phyloP scores from a whole-genome alignment of 2,888 invertebrate genomes.

The Ennomos fuscantarius region DNA sequence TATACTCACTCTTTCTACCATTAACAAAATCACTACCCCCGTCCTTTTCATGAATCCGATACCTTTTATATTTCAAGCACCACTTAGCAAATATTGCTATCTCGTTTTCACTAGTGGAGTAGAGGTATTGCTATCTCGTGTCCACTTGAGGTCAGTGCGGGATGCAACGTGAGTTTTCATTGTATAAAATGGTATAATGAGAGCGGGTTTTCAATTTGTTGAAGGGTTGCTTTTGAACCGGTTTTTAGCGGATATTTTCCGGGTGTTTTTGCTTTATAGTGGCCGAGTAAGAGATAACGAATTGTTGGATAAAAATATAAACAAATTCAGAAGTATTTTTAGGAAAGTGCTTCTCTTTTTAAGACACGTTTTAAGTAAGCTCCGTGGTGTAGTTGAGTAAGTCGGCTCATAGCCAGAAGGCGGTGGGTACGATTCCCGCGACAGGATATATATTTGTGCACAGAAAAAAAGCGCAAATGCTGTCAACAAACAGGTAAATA shows the following conservation, averaged over 20 bases:
- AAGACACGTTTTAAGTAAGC: too few species aligned
- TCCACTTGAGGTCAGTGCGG: constrained; percentile 64
- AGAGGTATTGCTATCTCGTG: constrained; percentile 51
- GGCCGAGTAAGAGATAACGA: constrained; percentile 6
- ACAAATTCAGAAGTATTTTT: background rate
- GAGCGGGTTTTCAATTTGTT: constrained; percentile 47
- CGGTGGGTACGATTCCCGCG: too few species aligned
- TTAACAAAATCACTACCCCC: constrained; percentile 30
- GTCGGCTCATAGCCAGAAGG: too few species aligned
- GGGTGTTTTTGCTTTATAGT: constrained; percentile 24
- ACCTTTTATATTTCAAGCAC: constrained; percentile 80
- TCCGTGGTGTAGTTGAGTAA: too few species aligned
- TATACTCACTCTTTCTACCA: constrained; percentile 30
- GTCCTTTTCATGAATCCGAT: constrained; percentile 62
- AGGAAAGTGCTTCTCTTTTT: too few species aligned
- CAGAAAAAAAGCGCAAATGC: too few species aligned
- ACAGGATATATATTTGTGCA: too few species aligned
- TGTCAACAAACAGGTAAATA: too few species aligned
- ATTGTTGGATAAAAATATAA: background rate
- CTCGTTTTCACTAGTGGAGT: constrained; percentile 50
- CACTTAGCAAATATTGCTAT: constrained; percentile 58
- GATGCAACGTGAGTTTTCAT: constrained; percentile 72
- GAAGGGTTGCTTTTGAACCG: constrained; percentile 42
- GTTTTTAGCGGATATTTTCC: constrained; percentile 36
- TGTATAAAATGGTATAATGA: constrained; percentile 64